Base-by-base conservation (phyloP, 2,888 invertebrate genomes). In the Pandemis corylana region DNA sequence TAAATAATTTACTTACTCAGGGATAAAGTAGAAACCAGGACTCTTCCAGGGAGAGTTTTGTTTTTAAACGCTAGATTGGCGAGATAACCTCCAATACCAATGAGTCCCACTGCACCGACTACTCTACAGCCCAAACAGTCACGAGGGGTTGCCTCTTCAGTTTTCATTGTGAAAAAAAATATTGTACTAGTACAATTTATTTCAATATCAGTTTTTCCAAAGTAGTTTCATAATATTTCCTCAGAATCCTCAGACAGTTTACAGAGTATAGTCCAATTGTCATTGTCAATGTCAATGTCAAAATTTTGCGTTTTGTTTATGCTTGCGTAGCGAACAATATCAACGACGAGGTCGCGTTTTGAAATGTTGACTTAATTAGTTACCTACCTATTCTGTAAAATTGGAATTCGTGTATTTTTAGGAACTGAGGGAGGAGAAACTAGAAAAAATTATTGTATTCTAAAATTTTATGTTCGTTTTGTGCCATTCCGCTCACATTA, bases 21-120 rank as follows among this genome's bases (percentile, higher is more conserved):
- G 36, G 95, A 95, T 42, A 95, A 77, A 0, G 91, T 84, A 28
- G 93, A 90, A 80, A 95, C 85, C 0, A 91, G 85, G 42, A 91
- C 82, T 86, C 88, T 95, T 59, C 95, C 95, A 15, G 89, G 81
- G n/a, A 85, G 85, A 62, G 87, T 95, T 85, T 89, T 94, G 83
- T 94, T 95, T 90, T 89, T 95, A 86, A 90, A 95, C 4, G 95
- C 93, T 76, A 95, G 91, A 78, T 95, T 93, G 5, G 93, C 95
- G 0, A 96, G 87, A 80, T 96, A 96, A 76, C 93, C 92, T 77
- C 96, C 96, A 76, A 96, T 96, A 0, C 96, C 96, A 44, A 96
- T 84, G 53, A 96, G 89, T 7, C 96, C 96, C 9, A 90, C 86
- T 7, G 96, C 95, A 74, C 96, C 95, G 0, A 95, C 89, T 28